Evolutionary conservation across 2,113 vertebrate genomes (phyloP).

Genomic region (Myrmophylax atrothorax): DNA sequence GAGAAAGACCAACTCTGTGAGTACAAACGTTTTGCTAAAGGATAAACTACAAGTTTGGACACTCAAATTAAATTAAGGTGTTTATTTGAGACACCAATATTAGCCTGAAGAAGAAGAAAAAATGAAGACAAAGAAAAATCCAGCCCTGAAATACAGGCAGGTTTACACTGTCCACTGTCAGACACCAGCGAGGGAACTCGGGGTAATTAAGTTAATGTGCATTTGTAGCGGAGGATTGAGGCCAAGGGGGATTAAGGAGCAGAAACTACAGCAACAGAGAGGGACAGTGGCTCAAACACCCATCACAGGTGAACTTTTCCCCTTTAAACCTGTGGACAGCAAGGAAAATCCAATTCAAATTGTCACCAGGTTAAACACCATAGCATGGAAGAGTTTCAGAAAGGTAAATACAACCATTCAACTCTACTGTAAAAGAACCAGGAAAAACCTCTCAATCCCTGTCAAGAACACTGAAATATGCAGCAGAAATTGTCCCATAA

Average conservation of each 20-base stretch:
- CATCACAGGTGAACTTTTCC: slow-evolving; percentile 35
- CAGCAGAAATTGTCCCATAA: not conserved
- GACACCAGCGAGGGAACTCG: not conserved
- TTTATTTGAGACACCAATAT: not conserved
- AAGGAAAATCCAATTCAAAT: not conserved
- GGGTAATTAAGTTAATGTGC: slow-evolving; percentile 48
- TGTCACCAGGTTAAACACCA: not conserved
- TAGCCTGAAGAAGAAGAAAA: not conserved
- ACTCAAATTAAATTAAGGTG: not conserved
- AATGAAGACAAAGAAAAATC: not conserved
- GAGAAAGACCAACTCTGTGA: not conserved
- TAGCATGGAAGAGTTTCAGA: not conserved
- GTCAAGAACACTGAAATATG: not conserved
- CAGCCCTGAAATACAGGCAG: not conserved
- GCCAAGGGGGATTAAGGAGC: slow-evolving; percentile 38
- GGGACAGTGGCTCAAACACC: not conserved
- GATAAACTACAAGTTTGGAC: not conserved
- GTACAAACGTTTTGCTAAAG: not conserved
- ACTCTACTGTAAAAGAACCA: not conserved
- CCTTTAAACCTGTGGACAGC: not conserved
- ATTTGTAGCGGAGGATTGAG: slow-evolving; percentile 53
- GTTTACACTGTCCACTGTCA: not conserved
- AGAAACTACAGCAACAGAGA: slow-evolving; percentile 40
- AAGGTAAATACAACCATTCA: not conserved
- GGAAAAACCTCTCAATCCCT: not conserved